Percentiles rank a stretch among this genome's conserved stretches.
Evolutionary conservation across 2,797 vertebrate species (phyloP).

Genomic region (Spinibarbus caldwelli): DNA sequence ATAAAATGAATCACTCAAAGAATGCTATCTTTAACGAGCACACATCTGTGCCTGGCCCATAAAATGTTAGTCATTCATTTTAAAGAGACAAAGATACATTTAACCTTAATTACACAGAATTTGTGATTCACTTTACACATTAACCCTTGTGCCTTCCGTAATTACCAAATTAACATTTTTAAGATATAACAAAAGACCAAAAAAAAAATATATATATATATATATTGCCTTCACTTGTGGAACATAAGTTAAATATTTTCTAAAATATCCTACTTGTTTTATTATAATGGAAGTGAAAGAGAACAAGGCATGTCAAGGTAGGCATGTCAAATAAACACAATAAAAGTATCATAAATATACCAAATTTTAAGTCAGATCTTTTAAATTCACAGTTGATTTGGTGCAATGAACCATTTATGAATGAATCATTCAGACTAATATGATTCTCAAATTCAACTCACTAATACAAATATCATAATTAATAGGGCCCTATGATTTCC

Average conservation of each 20-base stretch:
- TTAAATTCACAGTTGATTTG: neutral
- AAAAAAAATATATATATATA: too few species aligned
- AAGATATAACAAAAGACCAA: neutral
- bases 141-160: neutral
- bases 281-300: neutral
- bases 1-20: conserved; percentile 44
- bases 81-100: conserved; percentile 24
- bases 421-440: neutral
- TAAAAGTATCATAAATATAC: neutral
- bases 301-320: neutral
- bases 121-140: neutral
- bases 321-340: neutral
- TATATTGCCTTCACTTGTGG: neutral
- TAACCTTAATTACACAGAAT: conserved; percentile 17
- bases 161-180: neutral
- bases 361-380: neutral
- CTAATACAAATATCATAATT: neutral
- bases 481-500: neutral
- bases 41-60: conserved; percentile 35
- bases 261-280: neutral
- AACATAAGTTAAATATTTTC: neutral
- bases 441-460: neutral
- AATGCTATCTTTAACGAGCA: conserved; percentile 24
- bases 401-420: neutral
- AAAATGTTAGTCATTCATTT: conserved; percentile 34